Conservation (phyloP, 2,888 invertebrate species). For the Orthosia incerta region DNA sequence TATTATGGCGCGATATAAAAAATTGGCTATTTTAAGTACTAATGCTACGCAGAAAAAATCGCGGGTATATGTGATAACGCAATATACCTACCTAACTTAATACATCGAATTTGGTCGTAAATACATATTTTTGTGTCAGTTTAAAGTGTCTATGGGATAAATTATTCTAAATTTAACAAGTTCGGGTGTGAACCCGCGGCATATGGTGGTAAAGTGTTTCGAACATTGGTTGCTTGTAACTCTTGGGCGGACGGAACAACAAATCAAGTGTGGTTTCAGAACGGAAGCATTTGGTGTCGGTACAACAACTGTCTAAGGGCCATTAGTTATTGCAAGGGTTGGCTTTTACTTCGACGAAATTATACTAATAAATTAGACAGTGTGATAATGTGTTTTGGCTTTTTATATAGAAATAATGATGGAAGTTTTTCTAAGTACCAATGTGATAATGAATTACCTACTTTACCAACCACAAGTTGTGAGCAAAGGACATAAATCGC, state of each 20-base stretch:
- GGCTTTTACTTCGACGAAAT: slow-evolving; percentile 67
- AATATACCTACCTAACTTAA: slow-evolving; percentile 17
- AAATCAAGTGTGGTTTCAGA: slow-evolving; percentile 88
- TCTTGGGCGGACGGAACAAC: slow-evolving; percentile 84
- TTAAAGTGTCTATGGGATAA: slow-evolving; percentile 60
- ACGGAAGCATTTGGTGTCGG: slow-evolving; percentile 83
- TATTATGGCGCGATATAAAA: no score
- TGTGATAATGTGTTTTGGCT: slow-evolving; percentile 47
- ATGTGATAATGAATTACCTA: slow-evolving; percentile 10
- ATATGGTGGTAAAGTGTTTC: slow-evolving; percentile 85
- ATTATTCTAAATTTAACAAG: slow-evolving; percentile 76
- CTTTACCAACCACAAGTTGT: not conserved
- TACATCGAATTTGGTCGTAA: slow-evolving; percentile 38
- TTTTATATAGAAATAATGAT: slow-evolving; percentile 47
- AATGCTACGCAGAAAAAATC: no score
- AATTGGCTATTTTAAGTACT: no score
- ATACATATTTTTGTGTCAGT: slow-evolving; percentile 60
- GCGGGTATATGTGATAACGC: slow-evolving; percentile 30
- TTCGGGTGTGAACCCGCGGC: slow-evolving; percentile 75
- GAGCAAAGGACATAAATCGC: not conserved
- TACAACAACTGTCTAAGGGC: slow-evolving; percentile 80
- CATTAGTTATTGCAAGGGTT: slow-evolving; percentile 82
- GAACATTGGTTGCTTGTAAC: slow-evolving; percentile 80
- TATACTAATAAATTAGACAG: slow-evolving; percentile 67
- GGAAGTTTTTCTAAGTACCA: not conserved